phyloP scores from a whole-genome alignment of 1,140 invertebrate genomes.

The Stegodyphus mimosarum region DNA sequence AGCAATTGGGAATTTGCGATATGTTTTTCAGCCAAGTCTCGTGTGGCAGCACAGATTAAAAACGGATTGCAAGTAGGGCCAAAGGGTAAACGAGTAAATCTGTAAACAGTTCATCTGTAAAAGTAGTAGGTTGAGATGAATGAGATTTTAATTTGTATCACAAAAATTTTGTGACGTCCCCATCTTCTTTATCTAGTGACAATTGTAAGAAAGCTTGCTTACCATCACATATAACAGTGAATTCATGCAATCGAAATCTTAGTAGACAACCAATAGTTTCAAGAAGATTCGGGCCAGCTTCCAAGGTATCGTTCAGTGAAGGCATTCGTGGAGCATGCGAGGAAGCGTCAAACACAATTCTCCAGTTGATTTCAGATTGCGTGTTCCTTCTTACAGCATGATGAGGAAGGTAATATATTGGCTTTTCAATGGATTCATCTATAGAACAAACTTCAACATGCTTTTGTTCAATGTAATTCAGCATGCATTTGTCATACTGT shows the following conservation, averaged over 20 bases:
- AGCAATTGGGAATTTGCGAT: constrained; percentile 23
- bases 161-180: too few relatives aligned
- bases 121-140: neutral
- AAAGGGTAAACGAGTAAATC: constrained; percentile 35
- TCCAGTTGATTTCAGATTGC: constrained; percentile 2
- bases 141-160: constrained; percentile 6
- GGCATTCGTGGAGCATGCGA: constrained; percentile 24
- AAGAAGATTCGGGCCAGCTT: constrained; percentile 26
- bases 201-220: constrained; percentile 43
- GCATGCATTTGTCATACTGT: too few relatives aligned
- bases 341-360: constrained; percentile 43
- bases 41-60: constrained; percentile 35
- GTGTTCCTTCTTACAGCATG: constrained; percentile 30
- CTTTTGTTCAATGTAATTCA: too few relatives aligned
- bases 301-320: constrained; percentile 40
- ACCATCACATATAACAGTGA: neutral
- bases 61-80: constrained; percentile 26
- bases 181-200: neutral
- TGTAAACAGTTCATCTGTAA: constrained; percentile 19
- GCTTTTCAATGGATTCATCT: neutral
- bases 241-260: constrained; percentile 9
- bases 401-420: constrained; percentile 29
- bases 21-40: constrained; percentile 8
- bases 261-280: neutral
- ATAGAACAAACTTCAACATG: too few relatives aligned